Percentiles rank a stretch among this genome's conserved stretches.
Evolutionary conservation across 2,113 vertebrate genomes (phyloP).

Genomic region (Ciconia boyciana): DNA sequence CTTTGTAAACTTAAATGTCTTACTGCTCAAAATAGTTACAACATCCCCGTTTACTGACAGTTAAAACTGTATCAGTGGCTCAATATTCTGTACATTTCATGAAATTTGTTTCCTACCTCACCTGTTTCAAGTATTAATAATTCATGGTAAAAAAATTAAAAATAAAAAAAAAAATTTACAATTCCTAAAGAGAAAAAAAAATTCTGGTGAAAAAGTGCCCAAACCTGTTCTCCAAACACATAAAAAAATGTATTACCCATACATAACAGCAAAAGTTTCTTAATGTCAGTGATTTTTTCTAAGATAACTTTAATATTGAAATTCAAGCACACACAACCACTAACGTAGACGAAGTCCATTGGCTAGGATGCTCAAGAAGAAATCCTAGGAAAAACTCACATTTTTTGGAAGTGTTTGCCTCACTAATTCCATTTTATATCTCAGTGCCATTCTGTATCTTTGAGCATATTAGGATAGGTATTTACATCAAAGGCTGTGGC

Average conservation of each 20-base stretch:
- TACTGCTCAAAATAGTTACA: background rate
- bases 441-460: background rate
- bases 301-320: background rate
- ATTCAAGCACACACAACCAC: background rate
- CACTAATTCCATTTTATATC: background rate
- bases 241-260: background rate
- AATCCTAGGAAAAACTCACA: background rate
- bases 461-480: background rate
- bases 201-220: background rate
- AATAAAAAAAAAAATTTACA: background rate
- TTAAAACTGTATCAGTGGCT: background rate
- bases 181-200: background rate
- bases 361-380: background rate
- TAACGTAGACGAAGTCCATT: background rate
- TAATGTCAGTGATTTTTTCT: background rate
- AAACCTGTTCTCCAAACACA: background rate
- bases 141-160: background rate
- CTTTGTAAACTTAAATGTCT: constrained; percentile 12
- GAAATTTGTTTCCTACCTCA: background rate
- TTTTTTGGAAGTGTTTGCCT: background rate
- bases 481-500: background rate
- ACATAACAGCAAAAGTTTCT: background rate
- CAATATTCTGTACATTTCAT: background rate
- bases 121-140: background rate
- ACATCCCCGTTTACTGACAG: background rate